Base-by-base conservation (phyloP, 1,140 invertebrate species). In the Drosophila sp. region DNA sequence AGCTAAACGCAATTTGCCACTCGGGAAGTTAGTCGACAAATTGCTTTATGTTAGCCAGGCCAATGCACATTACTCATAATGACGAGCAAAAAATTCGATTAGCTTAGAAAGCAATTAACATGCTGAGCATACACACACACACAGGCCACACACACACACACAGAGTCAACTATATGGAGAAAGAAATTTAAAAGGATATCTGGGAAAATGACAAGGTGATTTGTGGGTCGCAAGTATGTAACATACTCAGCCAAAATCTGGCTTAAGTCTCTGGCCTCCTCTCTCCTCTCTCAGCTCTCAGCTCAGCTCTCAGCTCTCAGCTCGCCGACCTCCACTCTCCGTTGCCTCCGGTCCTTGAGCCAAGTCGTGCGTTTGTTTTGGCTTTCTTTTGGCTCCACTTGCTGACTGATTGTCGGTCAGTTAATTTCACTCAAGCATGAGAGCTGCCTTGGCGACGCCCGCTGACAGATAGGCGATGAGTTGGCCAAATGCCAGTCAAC, bases 41-140 rank as follows among this genome's bases (percentile, higher is more conserved):
- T 87, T 89, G 83, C 75, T 87, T 72, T 70, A 87, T 81, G 48
- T 62, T 40, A 50, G 72, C 38, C 48, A 58, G 36, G 57, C 43
- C 11, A 65, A 66, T 65, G 70, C 78, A 69, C 83, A 86, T 87
- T 86, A 87, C 83, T 87, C 82, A 87, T 87, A 89, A 87, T 87
- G 82, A 87, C 82, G 43, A 71, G 78, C 83, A 83, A 89, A 87
- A 87, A 83, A 89, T 89, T 80, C 84, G 83, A 89, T 89, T 89
- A 83, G 83, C 84, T 76, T 66, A 72, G 63, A 80, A 89, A 80
- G 83, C 84, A 89, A 89, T 89, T 89, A 89, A 89, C 80, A 76
- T 77, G 76, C 80, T 70, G 66, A 76, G 76, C 73, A 50, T 43
- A 70, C 46, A 69, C 16, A 46, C 56, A 67, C 51, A 51, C 9